phyloP scores from a whole-genome alignment of 2,888 invertebrate genomes.

The Oconnorella tubifera region DNA sequence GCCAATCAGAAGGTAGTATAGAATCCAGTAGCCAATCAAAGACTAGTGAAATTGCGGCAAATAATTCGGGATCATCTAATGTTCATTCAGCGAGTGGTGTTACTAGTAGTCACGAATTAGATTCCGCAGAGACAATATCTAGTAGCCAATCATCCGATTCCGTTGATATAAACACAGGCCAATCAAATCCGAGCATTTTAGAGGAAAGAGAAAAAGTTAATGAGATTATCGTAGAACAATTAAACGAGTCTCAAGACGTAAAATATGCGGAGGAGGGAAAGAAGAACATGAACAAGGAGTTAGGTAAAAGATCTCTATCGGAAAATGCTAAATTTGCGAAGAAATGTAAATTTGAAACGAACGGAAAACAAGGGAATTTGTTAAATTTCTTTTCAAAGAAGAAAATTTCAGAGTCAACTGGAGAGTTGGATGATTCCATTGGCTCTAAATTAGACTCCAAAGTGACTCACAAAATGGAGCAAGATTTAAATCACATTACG shows the following conservation, averaged over 20 bases:
- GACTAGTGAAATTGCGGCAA: too few relatives aligned
- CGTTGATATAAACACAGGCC: not conserved
- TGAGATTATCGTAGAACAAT: too few relatives aligned
- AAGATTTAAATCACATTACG: too few relatives aligned
- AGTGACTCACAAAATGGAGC: too few relatives aligned
- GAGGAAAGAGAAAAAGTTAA: too few relatives aligned
- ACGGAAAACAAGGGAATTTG: slow-evolving; percentile 20
- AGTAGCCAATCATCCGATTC: not conserved
- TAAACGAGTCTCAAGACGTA: too few relatives aligned
- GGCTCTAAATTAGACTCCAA: not conserved
- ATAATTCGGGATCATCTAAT: not conserved
- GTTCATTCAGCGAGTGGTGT: not conserved
- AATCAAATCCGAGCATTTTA: too few relatives aligned
- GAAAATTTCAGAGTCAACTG: not conserved
- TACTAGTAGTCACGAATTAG: not conserved
- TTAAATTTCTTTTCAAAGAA: slow-evolving; percentile 21
- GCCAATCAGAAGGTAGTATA: too few relatives aligned
- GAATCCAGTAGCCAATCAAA: too few relatives aligned
- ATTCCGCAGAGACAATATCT: not conserved
- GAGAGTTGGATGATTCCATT: not conserved
- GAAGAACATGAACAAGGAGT: not conserved
- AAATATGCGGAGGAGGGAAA: too few relatives aligned
- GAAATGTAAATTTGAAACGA: slow-evolving; percentile 6
- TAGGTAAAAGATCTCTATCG: not conserved
- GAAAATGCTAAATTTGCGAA: not conserved